These are phyloP conservation scores for Bovichtus diacanthus DNA, from an alignment of 2,797 vertebrate species.

Conservation along the genomic window DNA sequence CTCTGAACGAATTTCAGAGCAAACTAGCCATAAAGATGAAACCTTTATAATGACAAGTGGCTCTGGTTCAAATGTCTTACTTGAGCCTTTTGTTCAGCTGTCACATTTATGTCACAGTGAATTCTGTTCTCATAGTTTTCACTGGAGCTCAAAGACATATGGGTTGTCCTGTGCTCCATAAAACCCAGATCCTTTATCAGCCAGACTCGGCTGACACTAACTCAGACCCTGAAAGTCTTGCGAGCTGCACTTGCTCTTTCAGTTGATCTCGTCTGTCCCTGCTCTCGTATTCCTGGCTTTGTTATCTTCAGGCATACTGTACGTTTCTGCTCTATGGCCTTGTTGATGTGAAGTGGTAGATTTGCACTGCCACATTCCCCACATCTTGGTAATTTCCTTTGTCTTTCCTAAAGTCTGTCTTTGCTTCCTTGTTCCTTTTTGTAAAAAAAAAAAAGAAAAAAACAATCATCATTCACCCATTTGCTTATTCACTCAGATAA, in stretches of 20 bases:
- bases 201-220: conserved; percentile 38
- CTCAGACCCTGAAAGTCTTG: conserved; percentile 21
- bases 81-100: background rate
- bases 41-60: background rate
- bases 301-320: conserved; percentile 11
- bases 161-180: background rate
- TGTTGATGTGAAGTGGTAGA: background rate
- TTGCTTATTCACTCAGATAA: background rate
- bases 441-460: no score
- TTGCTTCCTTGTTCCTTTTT: background rate
- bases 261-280: background rate
- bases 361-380: background rate
- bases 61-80: background rate
- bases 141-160: conserved; percentile 9
- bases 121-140: background rate
- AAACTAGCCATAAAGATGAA: background rate
- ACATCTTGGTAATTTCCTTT: background rate
- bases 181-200: conserved; percentile 51
- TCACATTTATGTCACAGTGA: background rate
- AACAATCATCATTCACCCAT: background rate
- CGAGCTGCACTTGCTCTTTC: conserved; percentile 32
- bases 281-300: background rate
- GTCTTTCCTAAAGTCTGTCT: background rate
- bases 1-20: background rate
- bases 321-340: background rate